Evolutionary conservation across 2,113 vertebrate genomes (phyloP).

Genomic region (Nyctibius bracteatus): DNA sequence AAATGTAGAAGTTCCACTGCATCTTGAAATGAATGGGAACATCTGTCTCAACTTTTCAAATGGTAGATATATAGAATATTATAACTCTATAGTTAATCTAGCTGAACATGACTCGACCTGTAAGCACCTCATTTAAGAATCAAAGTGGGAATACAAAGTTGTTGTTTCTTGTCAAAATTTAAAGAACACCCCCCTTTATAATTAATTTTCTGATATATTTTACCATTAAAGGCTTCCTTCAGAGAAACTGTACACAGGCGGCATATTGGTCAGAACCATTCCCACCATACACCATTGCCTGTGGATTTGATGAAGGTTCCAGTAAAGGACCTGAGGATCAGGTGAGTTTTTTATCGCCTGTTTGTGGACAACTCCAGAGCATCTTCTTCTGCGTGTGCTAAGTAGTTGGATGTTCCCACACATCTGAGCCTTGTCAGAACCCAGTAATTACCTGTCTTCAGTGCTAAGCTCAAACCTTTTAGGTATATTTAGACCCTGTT

Average conservation of each 20-base stretch:
- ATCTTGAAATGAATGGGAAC: background rate
- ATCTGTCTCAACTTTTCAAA: background rate
- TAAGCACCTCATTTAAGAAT: background rate
- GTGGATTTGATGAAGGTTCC: constrained; percentile 59
- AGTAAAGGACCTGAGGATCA: constrained; percentile 56
- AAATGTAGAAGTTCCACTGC: background rate
- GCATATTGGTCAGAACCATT: constrained; percentile 66
- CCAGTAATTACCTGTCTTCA: background rate
- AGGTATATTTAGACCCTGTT: background rate
- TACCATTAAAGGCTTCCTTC: constrained; percentile 56
- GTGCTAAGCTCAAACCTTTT: background rate
- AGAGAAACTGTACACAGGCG: constrained; percentile 63
- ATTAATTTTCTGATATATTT: background rate
- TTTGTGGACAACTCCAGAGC: background rate
- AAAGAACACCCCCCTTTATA: fast-evolving
- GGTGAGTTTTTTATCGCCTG: constrained; percentile 1
- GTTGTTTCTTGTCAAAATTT: background rate
- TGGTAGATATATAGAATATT: background rate
- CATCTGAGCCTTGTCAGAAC: background rate
- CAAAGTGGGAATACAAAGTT: background rate
- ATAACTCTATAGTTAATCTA: background rate
- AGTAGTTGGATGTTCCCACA: background rate
- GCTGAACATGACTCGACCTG: background rate
- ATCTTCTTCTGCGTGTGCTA: background rate
- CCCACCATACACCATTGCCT: constrained; percentile 62